phyloP scores from a whole-genome alignment of 2,113 vertebrate species.

The Ramphastos sulfuratus region DNA sequence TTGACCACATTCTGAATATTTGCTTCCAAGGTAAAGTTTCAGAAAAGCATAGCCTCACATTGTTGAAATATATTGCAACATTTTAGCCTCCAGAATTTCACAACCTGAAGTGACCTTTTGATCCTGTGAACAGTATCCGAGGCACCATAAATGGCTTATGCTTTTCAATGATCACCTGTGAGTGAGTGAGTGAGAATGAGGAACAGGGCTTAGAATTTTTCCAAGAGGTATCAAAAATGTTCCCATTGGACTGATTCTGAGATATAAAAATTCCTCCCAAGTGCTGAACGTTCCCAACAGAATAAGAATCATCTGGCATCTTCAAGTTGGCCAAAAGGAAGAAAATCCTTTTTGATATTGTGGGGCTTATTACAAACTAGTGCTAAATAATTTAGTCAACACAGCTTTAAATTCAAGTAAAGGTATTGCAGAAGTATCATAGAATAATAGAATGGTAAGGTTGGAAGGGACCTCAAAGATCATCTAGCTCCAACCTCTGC shows the following conservation, averaged over 20 bases:
- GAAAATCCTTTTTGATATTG: neutral
- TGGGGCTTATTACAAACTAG: neutral
- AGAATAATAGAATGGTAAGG: too few relatives aligned
- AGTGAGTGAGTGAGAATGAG: neutral
- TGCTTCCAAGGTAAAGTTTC: neutral
- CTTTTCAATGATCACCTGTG: neutral
- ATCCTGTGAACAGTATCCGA: neutral
- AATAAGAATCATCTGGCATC: neutral
- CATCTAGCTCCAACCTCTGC: too few relatives aligned
- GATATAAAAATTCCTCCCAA: neutral
- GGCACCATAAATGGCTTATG: neutral
- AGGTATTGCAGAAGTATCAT: neutral
- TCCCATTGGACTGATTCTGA: neutral
- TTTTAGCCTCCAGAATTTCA: neutral
- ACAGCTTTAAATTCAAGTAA: fast-evolving
- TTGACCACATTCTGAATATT: neutral
- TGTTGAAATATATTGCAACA: neutral
- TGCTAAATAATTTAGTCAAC: neutral
- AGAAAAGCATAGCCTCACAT: neutral
- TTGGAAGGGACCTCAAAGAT: too few relatives aligned
- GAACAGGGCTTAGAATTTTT: neutral
- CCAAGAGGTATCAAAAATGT: neutral
- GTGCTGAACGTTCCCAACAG: neutral
- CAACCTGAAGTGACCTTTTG: neutral
- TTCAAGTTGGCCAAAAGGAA: neutral